Evolutionary conservation across 2,113 vertebrate genomes (phyloP).

Genomic region (Microcebus ravelobensis): DNA sequence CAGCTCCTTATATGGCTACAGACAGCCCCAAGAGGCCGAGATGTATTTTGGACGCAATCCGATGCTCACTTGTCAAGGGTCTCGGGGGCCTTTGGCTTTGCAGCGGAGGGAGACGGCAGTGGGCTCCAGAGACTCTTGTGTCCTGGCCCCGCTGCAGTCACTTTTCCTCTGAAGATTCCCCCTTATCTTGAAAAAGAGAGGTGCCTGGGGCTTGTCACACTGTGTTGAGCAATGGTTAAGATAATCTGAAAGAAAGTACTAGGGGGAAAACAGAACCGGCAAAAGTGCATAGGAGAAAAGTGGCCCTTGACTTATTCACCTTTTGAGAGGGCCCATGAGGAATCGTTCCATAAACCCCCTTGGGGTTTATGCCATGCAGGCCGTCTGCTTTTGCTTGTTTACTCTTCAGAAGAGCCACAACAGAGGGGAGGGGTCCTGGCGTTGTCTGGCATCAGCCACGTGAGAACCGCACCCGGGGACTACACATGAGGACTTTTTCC

Average conservation of each 20-base stretch:
- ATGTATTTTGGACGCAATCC: conserved; percentile 73
- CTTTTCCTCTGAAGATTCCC: conserved; percentile 58
- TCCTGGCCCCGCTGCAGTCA: background rate
- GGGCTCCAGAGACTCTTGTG: conserved; percentile 21
- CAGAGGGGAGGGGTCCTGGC: background rate
- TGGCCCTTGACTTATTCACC: conserved; percentile 66
- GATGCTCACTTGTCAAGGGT: conserved; percentile 64
- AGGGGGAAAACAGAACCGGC: conserved; percentile 1
- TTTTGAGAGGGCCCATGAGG: conserved; percentile 40
- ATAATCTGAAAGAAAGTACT: conserved; percentile 5
- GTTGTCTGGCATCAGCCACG: background rate
- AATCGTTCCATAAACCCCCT: background rate
- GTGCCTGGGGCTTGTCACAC: conserved; percentile 67
- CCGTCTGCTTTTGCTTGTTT: background rate
- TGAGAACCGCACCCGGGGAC: background rate
- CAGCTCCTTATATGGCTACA: conserved; percentile 74
- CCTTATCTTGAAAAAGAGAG: conserved; percentile 70
- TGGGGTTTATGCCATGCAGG: background rate
- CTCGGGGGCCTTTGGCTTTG: conserved; percentile 25
- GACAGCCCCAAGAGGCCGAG: conserved; percentile 20
- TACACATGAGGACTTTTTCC: background rate
- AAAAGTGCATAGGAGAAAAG: background rate
- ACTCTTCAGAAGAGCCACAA: background rate
- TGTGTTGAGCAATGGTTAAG: background rate
- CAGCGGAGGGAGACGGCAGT: background rate